phyloP scores from a whole-genome alignment of 2,113 vertebrate species.

The Channa maculata region DNA sequence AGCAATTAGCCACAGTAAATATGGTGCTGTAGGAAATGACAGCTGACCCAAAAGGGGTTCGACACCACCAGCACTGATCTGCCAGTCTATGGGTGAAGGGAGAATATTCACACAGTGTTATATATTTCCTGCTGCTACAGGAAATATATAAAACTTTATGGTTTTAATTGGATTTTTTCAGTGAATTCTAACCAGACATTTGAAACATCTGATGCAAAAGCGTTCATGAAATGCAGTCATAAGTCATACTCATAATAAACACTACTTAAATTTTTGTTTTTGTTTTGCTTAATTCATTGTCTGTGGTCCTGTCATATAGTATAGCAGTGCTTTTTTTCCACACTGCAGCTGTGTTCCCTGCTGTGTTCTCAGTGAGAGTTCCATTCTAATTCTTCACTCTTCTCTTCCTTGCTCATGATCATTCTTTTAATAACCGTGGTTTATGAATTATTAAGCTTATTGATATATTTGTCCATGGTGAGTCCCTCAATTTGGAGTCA shows the following conservation, averaged over 20 bases:
- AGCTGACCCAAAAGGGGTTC: slow-evolving; percentile 43
- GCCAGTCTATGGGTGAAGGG: slow-evolving; percentile 10
- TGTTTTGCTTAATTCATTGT: background rate
- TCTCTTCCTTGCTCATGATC: background rate
- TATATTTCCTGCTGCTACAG: background rate
- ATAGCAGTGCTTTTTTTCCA: background rate
- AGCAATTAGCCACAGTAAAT: slow-evolving; percentile 34
- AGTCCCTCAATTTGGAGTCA: background rate
- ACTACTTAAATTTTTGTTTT: no score
- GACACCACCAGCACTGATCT: slow-evolving; percentile 19
- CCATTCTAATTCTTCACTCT: no score
- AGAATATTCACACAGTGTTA: background rate
- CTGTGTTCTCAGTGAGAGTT: no score
- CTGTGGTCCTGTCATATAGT: background rate
- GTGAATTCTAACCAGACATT: background rate
- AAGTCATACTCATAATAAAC: no score
- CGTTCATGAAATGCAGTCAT: background rate
- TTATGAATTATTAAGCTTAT: slow-evolving; percentile 40
- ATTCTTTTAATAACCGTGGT: background rate
- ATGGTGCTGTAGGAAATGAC: slow-evolving; percentile 46
- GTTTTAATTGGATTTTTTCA: background rate
- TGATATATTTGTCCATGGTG: slow-evolving; percentile 1
- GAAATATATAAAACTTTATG: slow-evolving; percentile 1
- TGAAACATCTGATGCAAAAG: slow-evolving; percentile 4
- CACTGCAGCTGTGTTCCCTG: background rate